These are phyloP conservation scores for Nothobranchius kuhntae DNA, from an alignment of 2,113 vertebrate genomes.

Conservation along the genomic window DNA sequence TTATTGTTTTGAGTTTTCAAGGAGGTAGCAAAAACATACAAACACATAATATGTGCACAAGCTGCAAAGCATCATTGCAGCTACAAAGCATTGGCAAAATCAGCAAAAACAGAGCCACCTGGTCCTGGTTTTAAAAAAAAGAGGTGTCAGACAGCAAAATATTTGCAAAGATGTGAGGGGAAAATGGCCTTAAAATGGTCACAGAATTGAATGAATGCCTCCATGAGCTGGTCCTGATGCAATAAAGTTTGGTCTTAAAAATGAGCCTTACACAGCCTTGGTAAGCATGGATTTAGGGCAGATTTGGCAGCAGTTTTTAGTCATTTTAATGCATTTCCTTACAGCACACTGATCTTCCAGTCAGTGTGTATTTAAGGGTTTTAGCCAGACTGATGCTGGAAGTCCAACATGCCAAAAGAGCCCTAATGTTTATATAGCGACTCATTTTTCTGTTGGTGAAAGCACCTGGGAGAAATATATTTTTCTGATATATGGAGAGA, in stretches of 20 bases:
- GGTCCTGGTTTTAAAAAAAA: slow-evolving; percentile 28
- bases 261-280: slow-evolving; percentile 9
- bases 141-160: slow-evolving; percentile 14
- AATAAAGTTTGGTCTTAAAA: slow-evolving; percentile 12
- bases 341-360: background rate
- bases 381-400: slow-evolving; percentile 4
- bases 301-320: background rate
- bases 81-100: slow-evolving; percentile 44
- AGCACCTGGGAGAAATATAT: slow-evolving; percentile 25
- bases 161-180: slow-evolving; percentile 4
- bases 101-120: slow-evolving; percentile 34
- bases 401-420: background rate
- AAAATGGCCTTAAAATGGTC: slow-evolving; percentile 24
- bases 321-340: background rate
- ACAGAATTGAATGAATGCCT: slow-evolving; percentile 15
- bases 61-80: slow-evolving; percentile 32
- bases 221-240: background rate
- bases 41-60: slow-evolving; percentile 23
- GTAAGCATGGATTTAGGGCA: slow-evolving; percentile 4
- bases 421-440: slow-evolving; percentile 1
- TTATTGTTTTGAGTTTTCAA: slow-evolving; percentile 41
- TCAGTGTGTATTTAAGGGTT: slow-evolving; percentile 10
- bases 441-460: slow-evolving; percentile 9
- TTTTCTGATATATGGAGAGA: too few relatives aligned
- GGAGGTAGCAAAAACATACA: slow-evolving; percentile 24